A percentile compares a stretch with the other conserved stretches of the same genome.
phyloP scores from a whole-genome alignment of 2,113 vertebrate species.

The Hippolais icterina region DNA sequence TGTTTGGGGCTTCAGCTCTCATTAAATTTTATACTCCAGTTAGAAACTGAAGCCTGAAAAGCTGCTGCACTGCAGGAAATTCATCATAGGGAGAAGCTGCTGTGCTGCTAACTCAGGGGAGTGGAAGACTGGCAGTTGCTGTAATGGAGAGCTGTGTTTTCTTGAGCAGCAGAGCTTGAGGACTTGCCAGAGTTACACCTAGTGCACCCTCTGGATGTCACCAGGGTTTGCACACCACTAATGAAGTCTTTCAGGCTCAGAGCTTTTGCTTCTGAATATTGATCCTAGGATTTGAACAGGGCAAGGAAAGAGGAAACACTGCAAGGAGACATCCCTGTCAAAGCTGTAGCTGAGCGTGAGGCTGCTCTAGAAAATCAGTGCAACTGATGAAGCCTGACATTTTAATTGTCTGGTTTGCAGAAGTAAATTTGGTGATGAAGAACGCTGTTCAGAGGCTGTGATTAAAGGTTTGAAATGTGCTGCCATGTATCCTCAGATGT shows the following conservation, averaged over 20 bases:
- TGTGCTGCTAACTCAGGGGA: background rate
- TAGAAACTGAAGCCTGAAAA: background rate
- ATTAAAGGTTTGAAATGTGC: slow-evolving; percentile 6
- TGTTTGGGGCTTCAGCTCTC: background rate
- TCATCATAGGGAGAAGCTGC: background rate
- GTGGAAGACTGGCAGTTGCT: background rate
- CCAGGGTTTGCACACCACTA: background rate
- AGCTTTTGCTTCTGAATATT: background rate
- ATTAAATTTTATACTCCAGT: background rate
- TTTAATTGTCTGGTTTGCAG: slow-evolving; percentile 32
- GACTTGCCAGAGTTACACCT: background rate
- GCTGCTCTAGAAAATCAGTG: background rate
- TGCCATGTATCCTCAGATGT: background rate
- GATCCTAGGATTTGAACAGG: background rate
- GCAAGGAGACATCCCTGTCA: background rate
- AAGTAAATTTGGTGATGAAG: background rate
- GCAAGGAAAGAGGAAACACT: background rate
- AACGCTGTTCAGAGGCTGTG: background rate
- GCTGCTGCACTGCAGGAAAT: background rate
- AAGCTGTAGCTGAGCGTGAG: background rate
- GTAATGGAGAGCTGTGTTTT: background rate
- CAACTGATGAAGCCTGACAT: background rate
- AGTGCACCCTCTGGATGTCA: background rate
- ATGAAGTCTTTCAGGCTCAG: background rate
- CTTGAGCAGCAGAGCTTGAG: background rate